These are phyloP conservation scores for Bombus polaris DNA, from an alignment of 1,140 invertebrate genomes.

Conservation along the genomic window DNA sequence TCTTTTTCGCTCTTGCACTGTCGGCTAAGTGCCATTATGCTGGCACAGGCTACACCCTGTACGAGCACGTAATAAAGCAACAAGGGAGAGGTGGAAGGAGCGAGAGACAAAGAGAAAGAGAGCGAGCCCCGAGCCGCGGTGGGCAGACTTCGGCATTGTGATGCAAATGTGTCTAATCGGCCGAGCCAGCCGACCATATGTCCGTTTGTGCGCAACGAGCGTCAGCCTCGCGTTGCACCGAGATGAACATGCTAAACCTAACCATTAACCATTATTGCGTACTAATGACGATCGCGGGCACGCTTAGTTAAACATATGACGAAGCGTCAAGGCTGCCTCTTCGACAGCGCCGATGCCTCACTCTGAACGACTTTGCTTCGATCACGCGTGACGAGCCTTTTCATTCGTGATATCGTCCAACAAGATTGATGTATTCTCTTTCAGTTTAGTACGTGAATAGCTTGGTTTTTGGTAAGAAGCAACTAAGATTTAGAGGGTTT, in stretches of 20 bases:
- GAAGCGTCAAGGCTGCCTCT: conserved; percentile 42
- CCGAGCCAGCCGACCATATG: conserved; percentile 81
- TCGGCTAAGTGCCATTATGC: conserved; percentile 80
- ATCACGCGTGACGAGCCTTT: conserved; percentile 2
- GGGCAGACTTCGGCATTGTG: conserved; percentile 79
- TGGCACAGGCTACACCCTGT: conserved; percentile 75
- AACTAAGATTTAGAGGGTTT: not conserved
- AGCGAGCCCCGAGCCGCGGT: conserved; percentile 64
- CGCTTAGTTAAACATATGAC: conserved; percentile 73
- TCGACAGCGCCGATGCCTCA: not conserved
- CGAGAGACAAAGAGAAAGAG: conserved; percentile 57
- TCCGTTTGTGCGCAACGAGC: conserved; percentile 73
- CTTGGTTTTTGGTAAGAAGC: not conserved
- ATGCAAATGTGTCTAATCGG: conserved; percentile 83
- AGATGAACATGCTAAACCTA: conserved; percentile 68
- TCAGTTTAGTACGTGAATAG: too few relatives aligned
- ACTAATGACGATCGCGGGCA: conserved; percentile 74
- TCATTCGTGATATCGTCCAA: too few relatives aligned
- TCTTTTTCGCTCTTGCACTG: conserved; percentile 25
- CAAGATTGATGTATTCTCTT: too few relatives aligned
- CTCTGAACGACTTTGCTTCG: conserved; percentile 10
- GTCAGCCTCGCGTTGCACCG: conserved; percentile 59
- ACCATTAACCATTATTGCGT: conserved; percentile 74
- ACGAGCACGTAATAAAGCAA: conserved; percentile 77
- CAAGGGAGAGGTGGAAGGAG: conserved; percentile 42